Evolutionary conservation across 2,113 vertebrate species (phyloP), one percentile per base, ranked within the genome.

Genomic region (Plotosus lineatus): DNA sequence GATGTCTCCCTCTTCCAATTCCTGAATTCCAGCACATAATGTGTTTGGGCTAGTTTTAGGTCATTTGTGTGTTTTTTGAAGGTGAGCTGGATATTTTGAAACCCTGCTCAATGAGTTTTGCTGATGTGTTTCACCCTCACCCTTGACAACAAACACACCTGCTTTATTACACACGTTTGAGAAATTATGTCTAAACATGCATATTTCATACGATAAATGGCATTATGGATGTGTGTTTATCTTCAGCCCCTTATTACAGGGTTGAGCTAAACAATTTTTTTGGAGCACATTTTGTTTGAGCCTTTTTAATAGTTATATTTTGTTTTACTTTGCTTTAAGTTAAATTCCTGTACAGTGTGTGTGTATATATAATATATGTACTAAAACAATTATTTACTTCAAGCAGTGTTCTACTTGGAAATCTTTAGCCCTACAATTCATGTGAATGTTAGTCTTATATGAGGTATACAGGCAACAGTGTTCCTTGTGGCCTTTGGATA

Each of bases 91-190:
- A 17, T 65, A 36, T 26, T 46, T 42, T 26, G n/a, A 21, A 69
- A 69, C 23, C 65, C 23, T 69, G n/a, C 38, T 69, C 44, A 69
- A 69, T 69, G 40, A 69, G 42, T 69, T 23, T 68, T 42, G 11
- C n/a, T 46, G 5, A 26, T 44, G 2, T 36, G 61, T 36, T 2
- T 23, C 15, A 9, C 2, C 8, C 55, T 38, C 2, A 8, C 2
- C 38, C 15, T 12, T 36, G 15, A 36, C 60, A 61, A 33, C 28
- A 61, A 61, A 65, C 61, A 65, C 6, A 21, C 33, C 15, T 3
- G 33, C 33, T 38, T 3, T 15, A 33, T 60, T 12, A 60, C 28
- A 60, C 14, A 9, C 26, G 28, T 11, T 60, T 60, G 5, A 4
- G 15, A 31, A 58, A 12, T 14, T 51, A 3, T 40, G 0, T 63